Evolutionary conservation across 2,888 invertebrate species (phyloP), one percentile per base, ranked within the genome.

Genomic region (Scotopteryx bipunctaria): DNA sequence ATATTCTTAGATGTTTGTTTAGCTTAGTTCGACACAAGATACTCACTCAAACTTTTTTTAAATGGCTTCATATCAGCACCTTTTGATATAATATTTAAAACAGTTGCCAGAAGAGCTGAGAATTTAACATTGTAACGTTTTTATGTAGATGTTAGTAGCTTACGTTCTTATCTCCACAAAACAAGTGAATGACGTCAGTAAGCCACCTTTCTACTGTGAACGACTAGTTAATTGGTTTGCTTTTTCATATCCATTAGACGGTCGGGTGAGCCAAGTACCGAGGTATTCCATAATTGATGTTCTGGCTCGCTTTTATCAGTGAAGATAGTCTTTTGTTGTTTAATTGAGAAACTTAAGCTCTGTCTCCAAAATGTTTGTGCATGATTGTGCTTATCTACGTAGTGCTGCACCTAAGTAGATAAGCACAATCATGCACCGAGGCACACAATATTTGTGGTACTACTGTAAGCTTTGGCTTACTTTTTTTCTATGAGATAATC

Each of bases 251-350:
- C 79, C 80, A 82, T 83, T 85, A 83, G 58, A 64, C 63, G 63
- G 69, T 64, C 57, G 71, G 70, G 68, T 78, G 82, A 82, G 73
- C 67, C 69, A 78, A 81, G 78, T 78, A 78, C 76, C 76, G 67
- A 74, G 78, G 83, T 72, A 83, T 86, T 81, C 65, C 74, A 75
- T 84, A 83, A 85, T 84, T 81, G 76, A 64, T 73, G 70, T 78
- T 66, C 64, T 68, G 71, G 73, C 78, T 71, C 72, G 60, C 59
- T 73, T 76, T 80, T 74, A 80, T 78, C 78, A 71, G 71, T 65
- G 57, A 48, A 56, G 59, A 55, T 54, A 59, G 54, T 43, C 50
- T 55, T 55, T 59, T 54, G 46, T 57, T 53, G 43, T 19, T 13
- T 27, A 45, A 51, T 48, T 49, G 47, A 45, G 43, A 50, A 50